Base-by-base conservation (phyloP, 2,797 vertebrate genomes). In the Craterocephalus amniculus region DNA sequence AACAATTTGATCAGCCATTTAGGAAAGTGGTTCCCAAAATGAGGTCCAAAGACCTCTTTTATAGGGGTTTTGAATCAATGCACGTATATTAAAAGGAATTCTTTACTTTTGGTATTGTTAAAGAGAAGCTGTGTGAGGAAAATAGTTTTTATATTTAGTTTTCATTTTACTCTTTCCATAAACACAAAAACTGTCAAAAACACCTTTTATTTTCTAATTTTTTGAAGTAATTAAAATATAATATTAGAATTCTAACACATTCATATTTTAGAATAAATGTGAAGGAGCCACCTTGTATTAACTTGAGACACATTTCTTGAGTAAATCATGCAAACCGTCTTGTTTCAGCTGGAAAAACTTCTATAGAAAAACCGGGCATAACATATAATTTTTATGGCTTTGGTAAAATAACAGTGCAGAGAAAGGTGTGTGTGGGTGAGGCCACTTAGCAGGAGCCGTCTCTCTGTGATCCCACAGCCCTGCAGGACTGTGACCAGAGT, bases 1-100 rank as follows among this genome's bases (percentile, higher is more conserved):
- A 88, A 79, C 85, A 63, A 89, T 88, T 85, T 85, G 75, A 88
- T 88, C 79, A 88, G 80, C 80, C 80, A 56, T 86, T 89, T 86
- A 84, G 83, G 88, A 88, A 85, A 89, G 85, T 72, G 76, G 76
- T 82, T 76, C 70, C 72, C 78, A 84, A 86, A 84, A 65, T 58
- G 73, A 52, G 65, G 76, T 72, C 58, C 52, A 14, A 72, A 71
- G 83, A 83, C 64, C 79, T 79, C 76, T 45, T 61, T 61, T 38
- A 58, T 52, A 63, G 57, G 48, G 59, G n/a, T 72, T 27, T 62
- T 61, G 71, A 59, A 66, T 22, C 70, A 65, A 27, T 40, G 49
- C 24, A 6, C 36, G 63, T 35, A 57, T 60, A 54, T 35, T 32
- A 27, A 55, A 51, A 72, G 8, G 56, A 58, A 11, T 60, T n/a